phyloP scores from a whole-genome alignment of 2,888 invertebrate species.

The Drosophila rellima region DNA sequence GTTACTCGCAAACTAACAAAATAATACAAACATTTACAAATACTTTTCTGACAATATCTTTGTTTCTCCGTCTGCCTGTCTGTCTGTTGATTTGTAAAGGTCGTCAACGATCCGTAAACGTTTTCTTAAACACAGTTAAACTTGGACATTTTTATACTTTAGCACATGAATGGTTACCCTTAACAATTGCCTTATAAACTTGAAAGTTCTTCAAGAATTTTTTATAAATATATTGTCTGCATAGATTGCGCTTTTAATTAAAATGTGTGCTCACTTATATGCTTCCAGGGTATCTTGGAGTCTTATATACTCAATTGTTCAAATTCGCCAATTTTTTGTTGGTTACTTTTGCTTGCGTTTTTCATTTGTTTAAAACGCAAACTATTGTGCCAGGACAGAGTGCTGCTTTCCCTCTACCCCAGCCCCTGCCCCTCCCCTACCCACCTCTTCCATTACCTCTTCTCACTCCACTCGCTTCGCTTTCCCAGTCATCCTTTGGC shows the following conservation, averaged over 20 bases:
- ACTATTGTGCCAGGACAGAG: constrained; percentile 64
- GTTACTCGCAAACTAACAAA: neutral
- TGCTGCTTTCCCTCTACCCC: constrained; percentile 11
- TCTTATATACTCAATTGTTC: neutral
- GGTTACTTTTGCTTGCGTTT: constrained; percentile 65
- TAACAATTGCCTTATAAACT: no score
- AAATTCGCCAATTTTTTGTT: constrained; percentile 5
- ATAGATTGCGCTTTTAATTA: no score
- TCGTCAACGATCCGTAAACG: no score
- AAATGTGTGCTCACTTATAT: no score
- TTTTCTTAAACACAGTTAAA: no score
- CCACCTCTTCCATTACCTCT: neutral
- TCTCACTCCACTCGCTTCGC: neutral
- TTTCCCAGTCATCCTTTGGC: neutral
- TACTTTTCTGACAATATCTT: neutral
- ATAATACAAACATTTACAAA: no score
- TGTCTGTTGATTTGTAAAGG: no score
- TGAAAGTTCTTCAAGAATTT: no score
- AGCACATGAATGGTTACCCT: no score
- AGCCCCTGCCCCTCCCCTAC: neutral
- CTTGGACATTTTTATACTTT: no score
- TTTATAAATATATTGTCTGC: no score
- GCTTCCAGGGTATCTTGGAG: neutral
- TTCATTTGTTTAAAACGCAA: constrained; percentile 81
- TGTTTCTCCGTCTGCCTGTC: neutral